Percentiles rank a stretch among this genome's conserved stretches.
These are phyloP conservation scores for Sinocyclocheilus maitianheensis DNA, from an alignment of 2,113 vertebrate species.

Conservation along the genomic window DNA sequence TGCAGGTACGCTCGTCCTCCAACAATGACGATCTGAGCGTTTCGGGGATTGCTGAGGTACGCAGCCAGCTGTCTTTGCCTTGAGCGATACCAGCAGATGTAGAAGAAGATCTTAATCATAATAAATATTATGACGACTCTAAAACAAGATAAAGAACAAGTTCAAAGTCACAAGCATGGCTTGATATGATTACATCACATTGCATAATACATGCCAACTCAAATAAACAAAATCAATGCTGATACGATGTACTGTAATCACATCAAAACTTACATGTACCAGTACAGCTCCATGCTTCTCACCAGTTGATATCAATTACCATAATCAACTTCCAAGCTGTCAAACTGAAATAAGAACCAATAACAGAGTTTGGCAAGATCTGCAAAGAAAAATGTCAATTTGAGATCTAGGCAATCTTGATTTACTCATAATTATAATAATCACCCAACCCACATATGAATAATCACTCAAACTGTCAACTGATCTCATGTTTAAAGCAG, in stretches of 20 bases:
- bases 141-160: conserved; percentile 18
- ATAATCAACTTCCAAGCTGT: conserved; percentile 54
- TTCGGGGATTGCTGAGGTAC: conserved; percentile 83
- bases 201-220: background rate
- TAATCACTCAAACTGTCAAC: background rate
- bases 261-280: conserved; percentile 79
- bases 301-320: conserved; percentile 58
- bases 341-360: conserved; percentile 37
- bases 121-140: conserved; percentile 85
- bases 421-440: background rate
- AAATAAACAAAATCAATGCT: background rate
- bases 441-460: background rate
- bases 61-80: conserved; percentile 83
- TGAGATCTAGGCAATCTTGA: background rate
- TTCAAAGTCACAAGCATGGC: background rate
- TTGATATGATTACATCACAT: background rate
- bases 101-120: conserved; percentile 85
- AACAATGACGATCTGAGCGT: conserved; percentile 84
- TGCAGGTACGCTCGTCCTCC: conserved; percentile 83
- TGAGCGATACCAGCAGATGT: conserved; percentile 86
- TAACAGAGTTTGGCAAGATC: background rate
- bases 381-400: background rate
- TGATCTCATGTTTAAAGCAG: background rate
- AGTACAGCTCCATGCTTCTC: conserved; percentile 79
- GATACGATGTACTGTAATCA: background rate